phyloP scores from a whole-genome alignment of 35 echinoderm and acorn worm species.

The Hemicentrotus pulcherrimus region DNA sequence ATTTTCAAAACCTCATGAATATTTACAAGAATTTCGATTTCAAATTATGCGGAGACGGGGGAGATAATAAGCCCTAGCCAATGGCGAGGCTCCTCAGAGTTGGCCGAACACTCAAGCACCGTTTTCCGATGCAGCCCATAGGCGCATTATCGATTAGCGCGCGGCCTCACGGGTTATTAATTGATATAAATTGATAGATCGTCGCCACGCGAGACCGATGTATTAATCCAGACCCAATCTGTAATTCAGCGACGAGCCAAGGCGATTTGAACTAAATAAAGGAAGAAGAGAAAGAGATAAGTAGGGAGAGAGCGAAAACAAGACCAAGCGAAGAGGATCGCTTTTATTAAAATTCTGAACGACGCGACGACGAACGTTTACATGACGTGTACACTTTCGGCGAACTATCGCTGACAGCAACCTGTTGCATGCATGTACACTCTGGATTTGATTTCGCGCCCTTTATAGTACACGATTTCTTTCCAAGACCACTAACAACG shows the following conservation, averaged over 20 bases:
- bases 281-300: neutral
- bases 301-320: neutral
- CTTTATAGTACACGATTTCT: neutral
- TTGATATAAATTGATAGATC: slow-evolving; percentile 32
- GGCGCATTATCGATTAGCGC: slow-evolving; percentile 25
- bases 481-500: neutral
- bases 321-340: neutral
- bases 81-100: neutral
- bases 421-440: neutral
- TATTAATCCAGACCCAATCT: slow-evolving; percentile 16
- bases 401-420: neutral
- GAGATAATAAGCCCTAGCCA: neutral
- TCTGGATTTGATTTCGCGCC: neutral
- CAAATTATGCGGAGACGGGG: neutral
- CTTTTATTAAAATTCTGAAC: slow-evolving; percentile 14
- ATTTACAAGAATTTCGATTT: neutral
- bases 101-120: neutral
- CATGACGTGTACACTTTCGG: neutral
- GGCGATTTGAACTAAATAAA: neutral
- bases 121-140: neutral
- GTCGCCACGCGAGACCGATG: slow-evolving; percentile 12
- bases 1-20: neutral
- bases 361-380: neutral
- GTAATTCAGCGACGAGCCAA: neutral
- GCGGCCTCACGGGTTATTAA: slow-evolving; percentile 21